Conservation (phyloP, 2,113 vertebrate species). For the Calyptomena viridis region DNA sequence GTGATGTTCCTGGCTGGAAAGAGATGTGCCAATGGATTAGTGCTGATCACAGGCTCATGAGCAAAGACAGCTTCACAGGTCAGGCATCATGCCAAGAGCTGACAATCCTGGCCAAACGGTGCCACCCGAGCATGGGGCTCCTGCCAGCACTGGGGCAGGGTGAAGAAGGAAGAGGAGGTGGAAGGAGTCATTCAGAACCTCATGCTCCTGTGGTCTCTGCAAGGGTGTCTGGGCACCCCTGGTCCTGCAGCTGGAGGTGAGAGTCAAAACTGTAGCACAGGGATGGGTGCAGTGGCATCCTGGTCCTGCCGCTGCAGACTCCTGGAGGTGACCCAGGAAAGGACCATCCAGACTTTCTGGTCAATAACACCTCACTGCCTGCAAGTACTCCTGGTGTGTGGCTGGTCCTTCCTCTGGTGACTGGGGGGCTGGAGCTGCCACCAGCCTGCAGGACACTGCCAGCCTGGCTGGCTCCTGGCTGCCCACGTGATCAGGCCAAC, state of each 20-base stretch:
- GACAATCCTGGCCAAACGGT: background rate
- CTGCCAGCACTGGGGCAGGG: background rate
- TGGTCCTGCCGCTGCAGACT: background rate
- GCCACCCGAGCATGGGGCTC: background rate
- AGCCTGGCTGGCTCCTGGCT: background rate
- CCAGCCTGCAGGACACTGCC: background rate
- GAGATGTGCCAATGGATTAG: background rate
- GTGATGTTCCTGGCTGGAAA: background rate
- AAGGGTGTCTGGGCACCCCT: background rate
- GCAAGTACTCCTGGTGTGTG: background rate
- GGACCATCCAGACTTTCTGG: background rate
- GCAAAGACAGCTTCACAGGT: background rate
- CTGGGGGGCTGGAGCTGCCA: background rate
- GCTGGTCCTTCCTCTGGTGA: background rate
- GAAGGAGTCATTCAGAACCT: background rate
- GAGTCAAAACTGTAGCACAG: background rate
- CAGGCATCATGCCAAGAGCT: background rate
- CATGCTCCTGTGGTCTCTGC: fast-evolving
- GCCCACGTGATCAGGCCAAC: background rate
- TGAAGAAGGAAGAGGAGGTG: background rate
- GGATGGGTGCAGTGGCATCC: background rate
- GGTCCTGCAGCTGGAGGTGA: background rate
- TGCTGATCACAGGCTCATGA: background rate
- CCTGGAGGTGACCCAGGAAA: background rate
- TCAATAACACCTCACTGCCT: fast-evolving